Conservation (phyloP, 2,113 vertebrate species). For the Cryptomyrus ogoouensis region DNA sequence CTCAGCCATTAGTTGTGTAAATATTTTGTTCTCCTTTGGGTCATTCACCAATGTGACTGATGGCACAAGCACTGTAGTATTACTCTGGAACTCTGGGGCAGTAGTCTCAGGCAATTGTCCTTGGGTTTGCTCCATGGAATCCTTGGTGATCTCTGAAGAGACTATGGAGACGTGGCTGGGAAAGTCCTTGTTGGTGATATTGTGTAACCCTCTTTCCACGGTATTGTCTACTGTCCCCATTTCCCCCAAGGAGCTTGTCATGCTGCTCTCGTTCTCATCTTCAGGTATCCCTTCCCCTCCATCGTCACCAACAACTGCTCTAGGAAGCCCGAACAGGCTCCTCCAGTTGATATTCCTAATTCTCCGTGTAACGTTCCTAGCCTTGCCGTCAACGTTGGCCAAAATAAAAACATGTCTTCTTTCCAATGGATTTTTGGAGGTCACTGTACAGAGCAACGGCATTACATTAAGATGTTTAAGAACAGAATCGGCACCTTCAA, state of each 20-base stretch:
- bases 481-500: neutral
- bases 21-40: neutral
- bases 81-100: neutral
- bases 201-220: neutral
- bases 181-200: neutral
- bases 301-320: neutral
- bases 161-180: neutral
- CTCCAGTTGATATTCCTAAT: neutral
- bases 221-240: neutral
- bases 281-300: neutral
- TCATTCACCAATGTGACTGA: neutral
- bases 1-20: neutral
- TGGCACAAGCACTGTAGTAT: neutral
- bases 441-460: conserved; percentile 17
- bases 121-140: neutral
- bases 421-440: conserved; percentile 15
- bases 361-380: conserved; percentile 6
- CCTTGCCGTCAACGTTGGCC: neutral
- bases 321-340: neutral
- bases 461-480: conserved; percentile 2
- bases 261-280: neutral
- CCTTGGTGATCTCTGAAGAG: neutral
- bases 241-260: neutral
- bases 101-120: neutral
- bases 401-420: conserved; percentile 16